Conservation (phyloP, 2,888 invertebrate genomes). For the Euzophera pinguis region DNA sequence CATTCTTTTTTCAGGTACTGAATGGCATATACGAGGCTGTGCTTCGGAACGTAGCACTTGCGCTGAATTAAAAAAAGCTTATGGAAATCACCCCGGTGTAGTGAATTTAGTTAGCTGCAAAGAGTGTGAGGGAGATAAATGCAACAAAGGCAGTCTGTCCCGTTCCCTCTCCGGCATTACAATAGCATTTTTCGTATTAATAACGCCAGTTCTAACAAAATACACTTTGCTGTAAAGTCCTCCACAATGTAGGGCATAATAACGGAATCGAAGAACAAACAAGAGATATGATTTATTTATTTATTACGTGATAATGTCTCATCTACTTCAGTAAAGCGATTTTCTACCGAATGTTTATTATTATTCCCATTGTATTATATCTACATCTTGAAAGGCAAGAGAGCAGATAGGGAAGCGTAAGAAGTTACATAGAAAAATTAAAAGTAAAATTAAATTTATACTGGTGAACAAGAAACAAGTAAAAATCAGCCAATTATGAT, state of each 20-base stretch:
- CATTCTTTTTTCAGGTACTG: conserved; percentile 42
- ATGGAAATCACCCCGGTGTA: conserved; percentile 30
- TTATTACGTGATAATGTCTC: conserved; percentile 18
- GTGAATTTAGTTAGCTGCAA: conserved; percentile 42
- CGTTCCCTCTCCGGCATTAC: conserved; percentile 38
- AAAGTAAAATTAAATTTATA: too few species aligned
- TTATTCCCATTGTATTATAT: too few species aligned
- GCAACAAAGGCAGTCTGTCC: conserved; percentile 43
- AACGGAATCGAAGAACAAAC: not conserved
- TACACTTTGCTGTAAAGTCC: conserved; percentile 35
- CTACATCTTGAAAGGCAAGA: too few species aligned
- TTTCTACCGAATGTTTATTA: conserved; percentile 14
- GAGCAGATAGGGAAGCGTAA: too few species aligned
- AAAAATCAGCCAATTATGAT: too few species aligned
- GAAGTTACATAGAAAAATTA: too few species aligned
- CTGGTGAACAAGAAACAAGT: too few species aligned
- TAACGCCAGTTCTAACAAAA: conserved; percentile 51
- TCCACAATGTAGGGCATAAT: not conserved
- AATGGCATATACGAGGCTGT: conserved; percentile 57
- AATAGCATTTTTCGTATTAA: conserved; percentile 39
- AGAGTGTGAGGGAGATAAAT: conserved; percentile 56
- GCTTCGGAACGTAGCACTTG: conserved; percentile 56
- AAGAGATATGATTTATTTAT: not conserved
- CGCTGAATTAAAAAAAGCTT: conserved; percentile 43
- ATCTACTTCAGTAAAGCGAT: conserved; percentile 26